These are phyloP conservation scores for Aptenodytes patagonicus DNA, from an alignment of 2,113 vertebrate genomes.

Conservation along the genomic window DNA sequence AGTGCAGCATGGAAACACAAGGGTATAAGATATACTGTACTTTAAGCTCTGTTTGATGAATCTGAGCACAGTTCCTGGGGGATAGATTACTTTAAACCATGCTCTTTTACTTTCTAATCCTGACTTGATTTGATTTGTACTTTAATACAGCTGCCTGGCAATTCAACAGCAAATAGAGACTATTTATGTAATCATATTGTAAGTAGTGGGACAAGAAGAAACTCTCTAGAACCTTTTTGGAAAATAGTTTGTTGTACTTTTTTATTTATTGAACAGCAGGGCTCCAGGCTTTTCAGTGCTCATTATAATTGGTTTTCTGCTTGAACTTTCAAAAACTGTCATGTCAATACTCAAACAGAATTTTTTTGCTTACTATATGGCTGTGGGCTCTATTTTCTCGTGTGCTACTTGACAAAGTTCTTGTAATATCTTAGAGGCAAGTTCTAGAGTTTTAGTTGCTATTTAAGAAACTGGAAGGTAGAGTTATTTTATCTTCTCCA, in stretches of 20 bases:
- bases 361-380: constrained; percentile 86
- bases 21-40: constrained; percentile 85
- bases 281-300: constrained; percentile 86
- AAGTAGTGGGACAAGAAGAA: constrained; percentile 84
- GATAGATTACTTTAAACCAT: constrained; percentile 91
- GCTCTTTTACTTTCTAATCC: constrained; percentile 92
- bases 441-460: constrained; percentile 75
- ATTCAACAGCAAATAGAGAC: constrained; percentile 88
- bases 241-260: constrained; percentile 85
- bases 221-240: constrained; percentile 83
- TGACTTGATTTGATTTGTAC: constrained; percentile 90
- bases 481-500: constrained; percentile 54
- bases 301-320: constrained; percentile 93
- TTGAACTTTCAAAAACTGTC: constrained; percentile 93
- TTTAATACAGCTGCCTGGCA: constrained; percentile 87
- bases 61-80: constrained; percentile 87
- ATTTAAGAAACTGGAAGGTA: constrained; percentile 66
- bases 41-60: constrained; percentile 92
- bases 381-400: constrained; percentile 84
- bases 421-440: constrained; percentile 85
- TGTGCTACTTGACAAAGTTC: constrained; percentile 88
- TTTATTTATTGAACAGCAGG: constrained; percentile 86
- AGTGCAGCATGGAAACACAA: constrained; percentile 76
- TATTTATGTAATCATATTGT: constrained; percentile 89
- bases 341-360: constrained; percentile 91